These are phyloP conservation scores for Gallirallus australis DNA, from an alignment of 2,797 vertebrate species.

Conservation along the genomic window DNA sequence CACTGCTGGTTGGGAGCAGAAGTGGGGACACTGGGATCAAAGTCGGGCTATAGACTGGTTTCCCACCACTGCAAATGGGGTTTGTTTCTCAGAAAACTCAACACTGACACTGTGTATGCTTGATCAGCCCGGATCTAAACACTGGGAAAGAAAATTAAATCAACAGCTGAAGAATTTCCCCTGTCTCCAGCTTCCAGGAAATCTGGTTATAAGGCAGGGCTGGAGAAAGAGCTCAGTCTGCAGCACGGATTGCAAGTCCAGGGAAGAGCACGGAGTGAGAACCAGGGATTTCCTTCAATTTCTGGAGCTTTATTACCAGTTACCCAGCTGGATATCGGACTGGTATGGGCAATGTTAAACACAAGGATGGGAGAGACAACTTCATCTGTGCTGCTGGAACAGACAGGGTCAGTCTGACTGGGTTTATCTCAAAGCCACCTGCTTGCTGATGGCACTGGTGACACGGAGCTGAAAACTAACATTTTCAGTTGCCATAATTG, in stretches of 20 bases:
- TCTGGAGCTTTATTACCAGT: background rate
- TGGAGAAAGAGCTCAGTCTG: background rate
- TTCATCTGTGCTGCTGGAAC: background rate
- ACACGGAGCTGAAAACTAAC: background rate
- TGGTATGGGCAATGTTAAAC: background rate
- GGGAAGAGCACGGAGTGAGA: background rate
- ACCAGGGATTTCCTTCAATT: background rate
- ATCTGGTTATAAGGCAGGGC: background rate
- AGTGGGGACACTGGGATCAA: background rate
- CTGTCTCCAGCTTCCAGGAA: background rate
- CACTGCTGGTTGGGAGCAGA: background rate
- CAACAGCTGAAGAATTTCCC: background rate
- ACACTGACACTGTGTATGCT: background rate
- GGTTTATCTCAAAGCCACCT: background rate
- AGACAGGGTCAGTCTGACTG: background rate
- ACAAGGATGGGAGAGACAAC: background rate
- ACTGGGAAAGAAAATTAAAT: background rate
- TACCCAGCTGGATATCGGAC: background rate
- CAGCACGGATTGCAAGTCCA: background rate
- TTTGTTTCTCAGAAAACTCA: background rate
- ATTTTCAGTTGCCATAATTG: background rate
- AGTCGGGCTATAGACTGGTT: background rate
- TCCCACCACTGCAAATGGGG: background rate
- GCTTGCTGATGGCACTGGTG: background rate
- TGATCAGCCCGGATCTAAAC: background rate